These are phyloP conservation scores for Balaenoptera acutorostrata DNA, from an alignment of 2,113 vertebrate species.

Conservation along the genomic window DNA sequence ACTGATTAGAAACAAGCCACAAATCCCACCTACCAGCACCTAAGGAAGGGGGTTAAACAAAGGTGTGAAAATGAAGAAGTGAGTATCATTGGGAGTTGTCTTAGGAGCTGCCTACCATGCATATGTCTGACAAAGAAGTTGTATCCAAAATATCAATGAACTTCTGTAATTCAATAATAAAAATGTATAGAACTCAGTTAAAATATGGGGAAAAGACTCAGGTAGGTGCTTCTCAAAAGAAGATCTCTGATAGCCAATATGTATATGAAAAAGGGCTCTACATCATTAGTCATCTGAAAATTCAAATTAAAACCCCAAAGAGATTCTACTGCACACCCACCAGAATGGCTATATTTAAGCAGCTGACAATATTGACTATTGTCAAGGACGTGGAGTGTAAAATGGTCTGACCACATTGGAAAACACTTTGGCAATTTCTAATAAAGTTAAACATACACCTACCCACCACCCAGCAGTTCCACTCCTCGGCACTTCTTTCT, in stretches of 20 bases:
- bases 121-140: background rate
- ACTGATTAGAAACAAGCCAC: background rate
- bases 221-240: background rate
- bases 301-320: conserved; percentile 38
- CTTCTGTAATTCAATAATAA: background rate
- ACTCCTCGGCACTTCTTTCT: background rate
- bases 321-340: background rate
- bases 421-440: conserved; percentile 51
- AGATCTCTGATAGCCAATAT: background rate
- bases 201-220: background rate
- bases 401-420: conserved; percentile 23
- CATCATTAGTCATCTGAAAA: conserved; percentile 52
- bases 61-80: background rate
- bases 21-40: background rate
- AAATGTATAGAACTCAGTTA: background rate
- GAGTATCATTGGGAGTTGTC: background rate
- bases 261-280: background rate
- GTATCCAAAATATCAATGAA: background rate
- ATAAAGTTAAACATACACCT: conserved; percentile 51
- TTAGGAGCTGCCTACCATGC: background rate
- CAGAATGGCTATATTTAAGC: conserved; percentile 35
- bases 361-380: conserved; percentile 10
- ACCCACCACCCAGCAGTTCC: background rate
- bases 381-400: background rate
- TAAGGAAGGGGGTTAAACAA: background rate